phyloP scores from a whole-genome alignment of 2,113 vertebrate species.

The Eupsittula cactorum region DNA sequence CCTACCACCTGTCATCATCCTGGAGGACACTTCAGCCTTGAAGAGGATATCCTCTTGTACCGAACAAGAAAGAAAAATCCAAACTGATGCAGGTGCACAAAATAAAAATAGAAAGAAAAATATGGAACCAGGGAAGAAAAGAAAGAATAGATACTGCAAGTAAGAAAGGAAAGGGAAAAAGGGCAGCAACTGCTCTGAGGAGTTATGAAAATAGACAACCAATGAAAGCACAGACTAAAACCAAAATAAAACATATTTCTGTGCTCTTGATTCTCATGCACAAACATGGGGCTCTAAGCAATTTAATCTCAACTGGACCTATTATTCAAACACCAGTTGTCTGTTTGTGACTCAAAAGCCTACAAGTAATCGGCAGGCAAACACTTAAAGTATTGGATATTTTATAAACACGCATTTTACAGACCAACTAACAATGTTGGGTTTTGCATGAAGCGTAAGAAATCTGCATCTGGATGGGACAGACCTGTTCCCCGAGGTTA shows the following conservation, averaged over 20 bases:
- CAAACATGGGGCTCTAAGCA: background rate
- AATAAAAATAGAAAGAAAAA: background rate
- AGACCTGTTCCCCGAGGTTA: background rate
- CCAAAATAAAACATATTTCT: background rate
- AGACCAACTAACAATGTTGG: background rate
- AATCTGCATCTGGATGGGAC: background rate
- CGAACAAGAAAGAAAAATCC: background rate
- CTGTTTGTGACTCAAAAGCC: background rate
- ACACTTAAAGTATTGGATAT: background rate
- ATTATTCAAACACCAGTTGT: background rate
- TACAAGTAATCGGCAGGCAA: background rate
- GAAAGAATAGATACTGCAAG: background rate
- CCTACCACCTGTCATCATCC: background rate
- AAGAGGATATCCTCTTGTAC: background rate
- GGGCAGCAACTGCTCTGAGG: background rate
- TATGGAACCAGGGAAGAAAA: background rate
- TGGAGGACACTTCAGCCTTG: background rate
- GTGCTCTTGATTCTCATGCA: background rate
- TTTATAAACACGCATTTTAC: background rate
- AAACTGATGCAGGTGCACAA: background rate
- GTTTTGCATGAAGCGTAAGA: background rate
- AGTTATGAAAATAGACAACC: slow-evolving; percentile 30
- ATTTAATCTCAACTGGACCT: background rate
- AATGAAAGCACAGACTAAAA: slow-evolving; percentile 14
- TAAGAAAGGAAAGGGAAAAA: background rate